Base-by-base conservation (phyloP, 2,888 invertebrate species). In the Aleiodes testaceus region DNA sequence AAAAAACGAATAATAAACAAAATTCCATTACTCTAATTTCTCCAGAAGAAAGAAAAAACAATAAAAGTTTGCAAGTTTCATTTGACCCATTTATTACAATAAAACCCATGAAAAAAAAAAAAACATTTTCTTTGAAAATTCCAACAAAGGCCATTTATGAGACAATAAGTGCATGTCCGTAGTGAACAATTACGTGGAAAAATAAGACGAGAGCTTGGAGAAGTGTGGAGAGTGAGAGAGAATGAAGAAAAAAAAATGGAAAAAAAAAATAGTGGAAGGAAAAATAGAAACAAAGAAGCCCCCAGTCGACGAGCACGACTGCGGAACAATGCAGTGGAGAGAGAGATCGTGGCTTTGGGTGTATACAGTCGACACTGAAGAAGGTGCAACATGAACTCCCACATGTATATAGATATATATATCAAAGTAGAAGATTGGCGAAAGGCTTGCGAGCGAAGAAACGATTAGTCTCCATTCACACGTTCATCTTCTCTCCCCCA, bases 391-490 rank as follows among this genome's bases (percentile, higher is more conserved):
- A 61, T 7, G 16, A 14, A 36, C 12, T 18, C 36, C 11, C 36
- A 68, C 9, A 66, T 18, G 42, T 44, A 55, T 20, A 44, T 26
- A 26, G 26, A 26, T 26, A 26, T 26, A 14, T 53, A 16, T 53
- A 63, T 63, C n/a, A 14, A 22, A 50, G 26, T 26, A 26, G 11
- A 52, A 36, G 22, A 14, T 22, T 50, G 50, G 63, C 50, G 53
- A 71, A 52, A 67, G 67, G 61, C 63, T 74, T 69, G 73, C 76
- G 74, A 70, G 68, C 70, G 72, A 77, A 76, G 76, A 74, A 77
- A 77, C 77, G 76, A 77, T 77, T 77, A 77, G 77, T 77, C 75
- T 76, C 72, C 69, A 77, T 77, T 77, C 77, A 76, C 77, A 77
- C 77, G 73, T 77, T 77, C 76, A 74, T 77, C 75, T 77, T 77